phyloP scores from a whole-genome alignment of 2,888 invertebrate genomes.

The Reticulitermes lucifugus region DNA sequence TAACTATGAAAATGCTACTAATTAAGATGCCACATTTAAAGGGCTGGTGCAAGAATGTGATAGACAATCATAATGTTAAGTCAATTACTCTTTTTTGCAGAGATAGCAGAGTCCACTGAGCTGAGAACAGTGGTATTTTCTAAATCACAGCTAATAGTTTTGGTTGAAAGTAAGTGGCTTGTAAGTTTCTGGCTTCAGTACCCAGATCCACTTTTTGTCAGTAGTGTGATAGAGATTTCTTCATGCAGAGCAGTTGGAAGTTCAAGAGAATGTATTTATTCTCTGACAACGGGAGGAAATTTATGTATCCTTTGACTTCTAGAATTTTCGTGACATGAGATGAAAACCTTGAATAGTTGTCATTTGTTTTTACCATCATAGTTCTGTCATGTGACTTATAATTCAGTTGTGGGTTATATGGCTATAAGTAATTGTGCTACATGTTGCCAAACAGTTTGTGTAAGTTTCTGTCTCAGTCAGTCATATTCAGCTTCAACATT shows the following conservation, averaged over 20 bases:
- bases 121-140: slow-evolving; percentile 39
- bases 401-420: too few relatives aligned
- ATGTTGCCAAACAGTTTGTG: too few relatives aligned
- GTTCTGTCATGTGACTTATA: too few relatives aligned
- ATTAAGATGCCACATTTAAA: too few relatives aligned
- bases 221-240: slow-evolving; percentile 19
- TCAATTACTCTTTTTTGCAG: background rate
- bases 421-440: too few relatives aligned
- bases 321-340: background rate
- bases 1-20: too few relatives aligned
- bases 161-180: slow-evolving; percentile 45
- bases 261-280: slow-evolving; percentile 32
- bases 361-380: too few relatives aligned
- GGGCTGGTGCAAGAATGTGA: too few relatives aligned
- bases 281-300: slow-evolving; percentile 45
- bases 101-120: background rate
- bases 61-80: background rate
- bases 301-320: slow-evolving; percentile 49
- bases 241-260: slow-evolving; percentile 38
- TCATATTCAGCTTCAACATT: too few relatives aligned
- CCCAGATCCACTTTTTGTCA: slow-evolving; percentile 36
- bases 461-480: too few relatives aligned
- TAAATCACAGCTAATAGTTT: slow-evolving; percentile 31
- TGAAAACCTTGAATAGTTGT: too few relatives aligned
- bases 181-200: slow-evolving; percentile 43